A percentile compares a stretch with the other conserved stretches of the same genome.
phyloP scores from a whole-genome alignment of 37 sponge, comb jelly and placozoan genomes.

The Crambe crambe region DNA sequence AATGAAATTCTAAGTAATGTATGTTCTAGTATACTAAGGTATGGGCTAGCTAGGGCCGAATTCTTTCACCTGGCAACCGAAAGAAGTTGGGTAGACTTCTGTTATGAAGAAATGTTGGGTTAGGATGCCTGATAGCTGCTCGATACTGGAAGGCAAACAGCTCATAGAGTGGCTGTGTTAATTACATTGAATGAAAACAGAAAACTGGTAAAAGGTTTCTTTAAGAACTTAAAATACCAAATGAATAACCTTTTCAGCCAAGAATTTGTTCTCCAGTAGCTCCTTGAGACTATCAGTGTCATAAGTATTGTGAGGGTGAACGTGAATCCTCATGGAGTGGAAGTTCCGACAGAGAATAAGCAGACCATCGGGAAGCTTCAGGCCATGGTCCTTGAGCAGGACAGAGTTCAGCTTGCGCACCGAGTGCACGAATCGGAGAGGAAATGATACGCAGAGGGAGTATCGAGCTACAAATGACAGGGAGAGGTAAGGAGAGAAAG shows the following conservation, averaged over 20 bases:
- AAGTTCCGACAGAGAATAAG: conserved; percentile 63
- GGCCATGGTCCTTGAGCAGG: conserved; percentile 7
- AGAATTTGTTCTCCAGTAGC: conserved; percentile 52
- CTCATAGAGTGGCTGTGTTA: conserved; percentile 28
- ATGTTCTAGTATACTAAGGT: too few relatives aligned
- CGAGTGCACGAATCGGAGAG: conserved; percentile 21
- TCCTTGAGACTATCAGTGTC: conserved; percentile 62
- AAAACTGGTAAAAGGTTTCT: too few relatives aligned
- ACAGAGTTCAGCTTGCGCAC: conserved; percentile 37
- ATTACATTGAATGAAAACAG: not conserved
- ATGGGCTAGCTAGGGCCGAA: too few relatives aligned
- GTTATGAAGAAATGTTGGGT: conserved; percentile 50
- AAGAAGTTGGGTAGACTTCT: conserved; percentile 48
- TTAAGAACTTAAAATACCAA: too few relatives aligned
- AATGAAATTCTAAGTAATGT: too few relatives aligned
- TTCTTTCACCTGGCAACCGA: conserved; percentile 35
- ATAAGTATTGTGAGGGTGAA: conserved; percentile 74
- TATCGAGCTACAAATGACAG: conserved; percentile 16
- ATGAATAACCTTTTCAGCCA: conserved; percentile 42
- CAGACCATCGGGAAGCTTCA: conserved; percentile 51
- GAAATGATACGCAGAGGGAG: conserved; percentile 18
- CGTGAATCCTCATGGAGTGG: conserved; percentile 62
- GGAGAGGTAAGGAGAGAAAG: not conserved
- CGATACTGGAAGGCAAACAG: conserved; percentile 62
- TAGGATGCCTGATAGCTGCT: conserved; percentile 33